Conservation (phyloP, 2,888 invertebrate genomes). For the Parnassius apollo region DNA sequence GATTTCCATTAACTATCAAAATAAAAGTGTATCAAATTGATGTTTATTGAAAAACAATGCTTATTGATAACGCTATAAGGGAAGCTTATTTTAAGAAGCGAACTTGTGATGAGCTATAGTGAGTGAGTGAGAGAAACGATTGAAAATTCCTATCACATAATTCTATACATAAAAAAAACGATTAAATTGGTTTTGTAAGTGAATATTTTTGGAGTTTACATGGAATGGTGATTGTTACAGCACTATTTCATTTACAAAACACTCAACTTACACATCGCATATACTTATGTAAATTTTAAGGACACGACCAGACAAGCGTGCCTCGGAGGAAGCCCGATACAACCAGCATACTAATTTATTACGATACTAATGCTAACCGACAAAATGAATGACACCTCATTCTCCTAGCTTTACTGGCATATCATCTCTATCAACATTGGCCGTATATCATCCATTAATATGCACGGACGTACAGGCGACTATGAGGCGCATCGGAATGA, state of each 20-base stretch:
- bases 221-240: not conserved
- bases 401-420: constrained; percentile 31
- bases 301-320: constrained; percentile 58
- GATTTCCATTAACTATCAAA: no score
- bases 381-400: constrained; percentile 42
- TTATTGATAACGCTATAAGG: no score
- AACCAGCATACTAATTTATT: constrained; percentile 68
- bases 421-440: constrained; percentile 37
- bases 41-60: no score
- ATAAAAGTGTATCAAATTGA: no score
- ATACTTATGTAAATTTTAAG: constrained; percentile 56
- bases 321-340: constrained; percentile 55
- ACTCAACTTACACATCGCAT: constrained; percentile 30
- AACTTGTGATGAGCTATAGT: no score
- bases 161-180: no score
- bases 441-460: constrained; percentile 57
- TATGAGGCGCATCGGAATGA: constrained; percentile 63
- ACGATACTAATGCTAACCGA: constrained; percentile 49
- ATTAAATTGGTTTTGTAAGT: no score
- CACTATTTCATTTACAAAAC: constrained; percentile 17
- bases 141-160: no score
- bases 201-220: no score
- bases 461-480: constrained; percentile 51
- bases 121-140: no score
- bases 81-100: no score